A percentile compares a stretch with the other conserved stretches of the same genome.
Conservation (phyloP, 2,113 vertebrate genomes). For the Melanotaenia duboulayi region DNA sequence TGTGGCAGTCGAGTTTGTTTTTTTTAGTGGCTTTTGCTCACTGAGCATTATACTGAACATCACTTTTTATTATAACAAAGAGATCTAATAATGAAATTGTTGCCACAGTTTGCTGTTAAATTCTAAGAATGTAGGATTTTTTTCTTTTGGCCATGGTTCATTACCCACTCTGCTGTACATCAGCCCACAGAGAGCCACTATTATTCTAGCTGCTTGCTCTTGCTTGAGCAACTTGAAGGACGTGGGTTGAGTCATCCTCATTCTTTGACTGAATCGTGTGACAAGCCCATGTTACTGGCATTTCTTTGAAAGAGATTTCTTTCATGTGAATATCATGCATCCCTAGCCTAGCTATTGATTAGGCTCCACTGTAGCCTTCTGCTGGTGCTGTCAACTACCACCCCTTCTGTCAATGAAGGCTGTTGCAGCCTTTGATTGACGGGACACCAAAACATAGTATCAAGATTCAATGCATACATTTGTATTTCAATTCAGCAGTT, state of each 20-base stretch:
- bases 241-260: conserved; percentile 35
- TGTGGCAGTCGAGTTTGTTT: no score
- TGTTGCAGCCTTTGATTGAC: no score
- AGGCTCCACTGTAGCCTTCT: conserved; percentile 43
- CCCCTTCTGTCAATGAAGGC: no score
- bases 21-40: no score
- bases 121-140: background rate
- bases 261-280: conserved; percentile 6
- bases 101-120: background rate
- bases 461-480: no score
- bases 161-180: background rate
- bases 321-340: conserved; percentile 38
- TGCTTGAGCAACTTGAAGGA: background rate
- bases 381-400: conserved; percentile 6
- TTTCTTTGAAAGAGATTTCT: conserved; percentile 27
- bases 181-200: background rate
- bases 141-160: background rate
- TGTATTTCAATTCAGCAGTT: no score
- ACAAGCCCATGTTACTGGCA: conserved; percentile 3
- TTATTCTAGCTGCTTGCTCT: conserved; percentile 19
- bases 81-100: conserved; percentile 2
- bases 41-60: no score
- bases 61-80: conserved; percentile 7
- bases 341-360: conserved; percentile 57
- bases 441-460: no score